Evolutionary conservation across 2,888 invertebrate species (phyloP), one percentile per base, ranked within the genome.

Genomic region (Spisula subtruncata): DNA sequence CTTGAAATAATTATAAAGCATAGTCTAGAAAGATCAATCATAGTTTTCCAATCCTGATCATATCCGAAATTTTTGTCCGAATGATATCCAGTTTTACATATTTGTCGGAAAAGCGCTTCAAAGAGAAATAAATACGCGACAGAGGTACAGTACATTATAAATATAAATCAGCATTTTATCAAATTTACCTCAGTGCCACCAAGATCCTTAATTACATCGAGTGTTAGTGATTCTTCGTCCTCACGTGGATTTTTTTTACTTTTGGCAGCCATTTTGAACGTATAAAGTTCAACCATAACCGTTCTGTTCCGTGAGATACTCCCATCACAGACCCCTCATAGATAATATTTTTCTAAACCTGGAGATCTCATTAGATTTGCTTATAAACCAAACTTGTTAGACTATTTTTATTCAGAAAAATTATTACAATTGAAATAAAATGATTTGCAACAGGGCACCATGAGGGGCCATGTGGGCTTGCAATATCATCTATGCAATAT

Each of bases 181-280:
- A 85, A 6, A 80, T 35, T 86, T 82, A 93, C 93, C 87, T 93
- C 88, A 48, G 89, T 90, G 35, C 93, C 93, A 32, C 93, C 93
- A 81, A 93, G 88, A 16, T 89, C 89, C 71, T 81, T 56, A 14
- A 93, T 88, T 20, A 46, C 14, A 56, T 90, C 89, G 16, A 93
- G 25, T 18, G 83, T 71, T 1, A 92, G 80, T 18, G 71, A 4
- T 29, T 86, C 41, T 71, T 66, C 46, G 35, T 80, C 29, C 32
- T 25, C 87, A 84, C 87, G 87, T 83, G 87, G 29, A 20, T 51
- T 32, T 48, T 83, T 84, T 46, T 88, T 56, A n/a, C n/a, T 56
- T 12, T 75, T 51, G 56, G 75, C 87, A 41, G 87, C 87, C 87
- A 88, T 88, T 60, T 83, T 88, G n/a, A 32, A 41, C 29, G 35